Percentiles rank a stretch among this genome's conserved stretches.
Evolutionary conservation across 2,888 invertebrate genomes (phyloP).

Genomic region (Folsomia candida): DNA sequence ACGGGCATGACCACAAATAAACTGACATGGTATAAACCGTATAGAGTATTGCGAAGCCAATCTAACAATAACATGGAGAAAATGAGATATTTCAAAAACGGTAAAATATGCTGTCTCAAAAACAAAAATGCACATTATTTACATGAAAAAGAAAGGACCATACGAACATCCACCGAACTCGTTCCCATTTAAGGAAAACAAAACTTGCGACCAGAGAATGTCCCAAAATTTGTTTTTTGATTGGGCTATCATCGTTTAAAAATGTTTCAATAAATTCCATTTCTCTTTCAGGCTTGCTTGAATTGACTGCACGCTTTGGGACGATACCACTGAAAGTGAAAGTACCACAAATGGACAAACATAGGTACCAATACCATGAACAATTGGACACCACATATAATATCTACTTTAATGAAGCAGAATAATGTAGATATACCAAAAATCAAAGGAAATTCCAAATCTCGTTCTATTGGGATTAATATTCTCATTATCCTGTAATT

Average conservation of each 20-base stretch:
- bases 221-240: conserved; percentile 2
- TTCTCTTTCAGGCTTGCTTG: not conserved
- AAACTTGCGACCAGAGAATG: conserved; percentile 16
- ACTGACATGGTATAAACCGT: not conserved
- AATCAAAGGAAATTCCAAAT: not conserved
- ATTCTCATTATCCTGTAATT: not conserved
- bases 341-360: not conserved
- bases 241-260: not conserved
- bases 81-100: not conserved
- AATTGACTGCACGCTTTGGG: not conserved
- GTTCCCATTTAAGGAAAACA: conserved; percentile 14
- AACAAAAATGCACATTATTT: not conserved
- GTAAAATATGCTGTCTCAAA: not conserved
- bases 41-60: not conserved
- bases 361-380: not conserved
- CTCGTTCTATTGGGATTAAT: too few species aligned
- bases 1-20: conserved; percentile 2
- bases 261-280: conserved; percentile 10
- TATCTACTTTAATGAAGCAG: not conserved
- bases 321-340: not conserved
- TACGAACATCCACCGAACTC: not conserved
- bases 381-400: too few species aligned
- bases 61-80: not conserved
- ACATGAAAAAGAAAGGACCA: not conserved
- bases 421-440: not conserved